Conservation (phyloP, 2,888 invertebrate species). For the Elegia similella region DNA sequence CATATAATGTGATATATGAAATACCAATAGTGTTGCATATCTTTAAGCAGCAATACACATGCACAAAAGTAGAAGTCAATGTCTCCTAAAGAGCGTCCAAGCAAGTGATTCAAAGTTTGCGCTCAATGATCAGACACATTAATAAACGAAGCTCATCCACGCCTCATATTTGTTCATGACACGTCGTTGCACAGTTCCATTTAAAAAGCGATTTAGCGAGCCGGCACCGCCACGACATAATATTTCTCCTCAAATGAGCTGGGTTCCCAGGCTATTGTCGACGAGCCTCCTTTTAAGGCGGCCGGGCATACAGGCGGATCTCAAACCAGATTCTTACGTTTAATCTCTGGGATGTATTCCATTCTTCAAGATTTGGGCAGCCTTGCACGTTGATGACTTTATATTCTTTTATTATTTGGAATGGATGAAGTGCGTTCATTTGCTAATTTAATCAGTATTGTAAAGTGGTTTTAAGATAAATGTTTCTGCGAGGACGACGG, state of each 20-base stretch:
- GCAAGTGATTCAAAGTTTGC: not conserved
- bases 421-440: not conserved
- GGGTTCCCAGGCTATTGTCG: constrained; percentile 79
- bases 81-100: not conserved
- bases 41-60: too few relatives aligned
- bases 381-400: constrained; percentile 9
- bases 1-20: too few relatives aligned
- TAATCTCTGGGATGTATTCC: constrained; percentile 35
- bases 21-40: too few relatives aligned
- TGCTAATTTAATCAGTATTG: not conserved
- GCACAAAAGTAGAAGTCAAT: not conserved
- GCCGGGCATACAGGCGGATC: constrained; percentile 64
- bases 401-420: not conserved
- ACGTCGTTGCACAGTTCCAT: constrained; percentile 49
- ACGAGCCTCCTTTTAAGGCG: constrained; percentile 69
- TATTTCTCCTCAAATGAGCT: constrained; percentile 79
- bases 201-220: constrained; percentile 72
- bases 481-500: not conserved
- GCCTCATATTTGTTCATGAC: constrained; percentile 48
- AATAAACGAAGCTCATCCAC: constrained; percentile 22
- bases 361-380: constrained; percentile 12
- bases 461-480: not conserved
- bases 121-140: constrained; percentile 1
- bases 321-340: constrained; percentile 54
- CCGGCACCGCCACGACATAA: constrained; percentile 57